These are phyloP conservation scores for Ectemnius continuus DNA, from an alignment of 2,888 invertebrate genomes.

Conservation along the genomic window DNA sequence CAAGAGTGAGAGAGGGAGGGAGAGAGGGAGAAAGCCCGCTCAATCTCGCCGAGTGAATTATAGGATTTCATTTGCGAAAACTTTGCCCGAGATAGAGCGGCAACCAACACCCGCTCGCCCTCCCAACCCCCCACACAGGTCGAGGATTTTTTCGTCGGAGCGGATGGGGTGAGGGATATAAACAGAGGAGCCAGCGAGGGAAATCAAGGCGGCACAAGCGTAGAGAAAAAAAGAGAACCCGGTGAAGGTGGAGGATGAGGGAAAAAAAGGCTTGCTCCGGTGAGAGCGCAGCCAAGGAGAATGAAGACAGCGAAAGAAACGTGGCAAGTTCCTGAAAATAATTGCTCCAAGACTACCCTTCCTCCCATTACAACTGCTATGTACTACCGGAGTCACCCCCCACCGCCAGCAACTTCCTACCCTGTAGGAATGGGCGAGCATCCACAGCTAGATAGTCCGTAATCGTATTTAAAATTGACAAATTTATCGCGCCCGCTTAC, in stretches of 20 bases:
- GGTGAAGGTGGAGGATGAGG: neutral
- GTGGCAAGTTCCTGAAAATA: constrained; percentile 50
- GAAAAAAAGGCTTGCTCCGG: constrained; percentile 18
- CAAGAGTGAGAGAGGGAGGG: too few relatives aligned
- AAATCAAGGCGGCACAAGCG: constrained; percentile 13
- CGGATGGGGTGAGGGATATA: too few relatives aligned
- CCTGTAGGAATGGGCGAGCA: neutral
- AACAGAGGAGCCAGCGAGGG: neutral
- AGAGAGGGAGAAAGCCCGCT: too few relatives aligned
- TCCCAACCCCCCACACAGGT: too few relatives aligned
- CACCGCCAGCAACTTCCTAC: too few relatives aligned
- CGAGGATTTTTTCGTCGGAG: too few relatives aligned
- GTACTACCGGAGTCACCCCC: too few relatives aligned
- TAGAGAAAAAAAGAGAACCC: neutral
- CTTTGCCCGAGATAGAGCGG: too few relatives aligned
- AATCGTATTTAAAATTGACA: constrained; percentile 65
- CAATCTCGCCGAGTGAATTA: too few relatives aligned
- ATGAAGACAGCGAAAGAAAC: constrained; percentile 26
- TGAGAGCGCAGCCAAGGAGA: too few relatives aligned
- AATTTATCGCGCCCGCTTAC: constrained; percentile 55
- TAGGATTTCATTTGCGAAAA: too few relatives aligned
- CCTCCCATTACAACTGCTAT: constrained; percentile 22
- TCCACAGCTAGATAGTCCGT: constrained; percentile 14
- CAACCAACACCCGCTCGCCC: too few relatives aligned
- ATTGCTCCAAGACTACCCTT: constrained; percentile 46